phyloP scores from a whole-genome alignment of 2,888 invertebrate genomes.

The Drosophila niveifrons region DNA sequence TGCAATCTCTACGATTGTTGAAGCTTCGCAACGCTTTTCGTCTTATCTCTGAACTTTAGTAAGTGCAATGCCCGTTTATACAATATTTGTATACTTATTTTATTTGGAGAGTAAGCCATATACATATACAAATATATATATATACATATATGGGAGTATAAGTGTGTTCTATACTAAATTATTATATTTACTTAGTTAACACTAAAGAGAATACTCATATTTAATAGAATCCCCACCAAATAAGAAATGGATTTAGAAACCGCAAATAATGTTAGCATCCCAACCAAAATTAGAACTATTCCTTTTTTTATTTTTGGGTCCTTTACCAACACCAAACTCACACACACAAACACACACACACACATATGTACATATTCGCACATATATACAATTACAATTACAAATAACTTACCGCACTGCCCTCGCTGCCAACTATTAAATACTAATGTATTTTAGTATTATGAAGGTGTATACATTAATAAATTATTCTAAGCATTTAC shows the following conservation, averaged over 20 bases:
- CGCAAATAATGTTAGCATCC: slow-evolving; percentile 14
- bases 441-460: slow-evolving; percentile 57
- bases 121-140: slow-evolving; percentile 2
- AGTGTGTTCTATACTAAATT: slow-evolving; percentile 20
- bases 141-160: background rate
- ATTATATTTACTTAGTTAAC: slow-evolving; percentile 34
- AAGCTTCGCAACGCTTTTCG: slow-evolving; percentile 4
- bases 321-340: slow-evolving; percentile 2
- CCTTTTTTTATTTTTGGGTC: background rate
- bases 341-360: slow-evolving; percentile 7
- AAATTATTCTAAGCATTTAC: slow-evolving; percentile 51
- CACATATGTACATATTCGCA: slow-evolving; percentile 7
- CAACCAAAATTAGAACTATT: slow-evolving; percentile 14
- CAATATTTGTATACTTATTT: slow-evolving; percentile 59
- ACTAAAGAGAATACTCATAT: slow-evolving; percentile 55
- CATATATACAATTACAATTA: slow-evolving; percentile 15
- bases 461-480: slow-evolving; percentile 45
- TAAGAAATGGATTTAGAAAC: slow-evolving; percentile 13
- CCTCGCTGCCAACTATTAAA: slow-evolving; percentile 37
- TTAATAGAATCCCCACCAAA: slow-evolving; percentile 36
- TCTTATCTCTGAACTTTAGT: slow-evolving; percentile 26
- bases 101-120: slow-evolving; percentile 17
- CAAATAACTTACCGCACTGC: slow-evolving; percentile 19
- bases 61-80: slow-evolving; percentile 56
- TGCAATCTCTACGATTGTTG: background rate